Base-by-base conservation (phyloP, 2,113 vertebrate genomes). In the Mixornis gularis region DNA sequence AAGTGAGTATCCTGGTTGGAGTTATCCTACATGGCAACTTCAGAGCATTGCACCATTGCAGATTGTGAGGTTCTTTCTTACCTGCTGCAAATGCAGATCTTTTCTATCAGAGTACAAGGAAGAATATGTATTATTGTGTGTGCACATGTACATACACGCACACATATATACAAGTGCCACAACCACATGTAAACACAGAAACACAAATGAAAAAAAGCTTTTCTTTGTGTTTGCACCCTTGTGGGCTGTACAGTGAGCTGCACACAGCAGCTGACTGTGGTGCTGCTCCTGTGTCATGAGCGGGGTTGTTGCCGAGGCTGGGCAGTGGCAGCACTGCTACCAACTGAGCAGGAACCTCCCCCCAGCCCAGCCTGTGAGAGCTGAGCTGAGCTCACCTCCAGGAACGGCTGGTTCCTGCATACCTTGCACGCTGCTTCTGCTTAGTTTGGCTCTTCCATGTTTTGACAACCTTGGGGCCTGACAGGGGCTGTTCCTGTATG, bases 1-100 rank as follows among this genome's bases (percentile, higher is more conserved):
- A 99, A 98, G 99, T 99, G 95, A 97, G 96, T 89, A 32, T 44
- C 32, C 13, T 77, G 43, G 49, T 55, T 72, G 26, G 44, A 49
- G 17, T 36, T 69, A 70, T 17, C 60, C 26, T 88, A 29, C 26
- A 11, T 1, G 49, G 58, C 59, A 72, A 38, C n/a, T 63, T 85
- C 56, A 38, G 49, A 49, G 18, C 18, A 48, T 34, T 92, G 21
- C 49, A 30, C 51, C 9, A 51, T 34, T 73, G 65, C 49, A 86
- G 29, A 40, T 52, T 52, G 30, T 38, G 36, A 66, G 38, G 14
- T 91, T 62, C 44, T 74, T 69, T 55, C 27, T 49, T 49, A 62
- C 4, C 40, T 73, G 55, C 60, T 87, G 62, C 38, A 84, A 56
- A 79, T 17, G 21, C 29, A 51, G 29, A 56, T 32, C 11, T 71